Conservation (phyloP, 2,888 invertebrate genomes). For the Onchidella celtica region DNA sequence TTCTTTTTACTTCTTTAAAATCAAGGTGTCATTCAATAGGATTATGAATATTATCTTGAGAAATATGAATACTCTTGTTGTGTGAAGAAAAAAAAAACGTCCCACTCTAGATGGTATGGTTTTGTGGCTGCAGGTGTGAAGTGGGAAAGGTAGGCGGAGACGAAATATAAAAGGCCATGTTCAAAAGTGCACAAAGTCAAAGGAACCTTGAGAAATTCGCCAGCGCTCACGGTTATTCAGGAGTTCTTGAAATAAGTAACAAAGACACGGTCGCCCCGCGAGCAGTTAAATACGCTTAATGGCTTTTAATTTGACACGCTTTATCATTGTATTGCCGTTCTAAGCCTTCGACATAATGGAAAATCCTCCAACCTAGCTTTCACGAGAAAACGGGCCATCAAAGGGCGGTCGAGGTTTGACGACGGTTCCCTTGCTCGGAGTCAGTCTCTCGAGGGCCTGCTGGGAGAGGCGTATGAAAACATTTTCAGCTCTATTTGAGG, state of each 20-base stretch:
- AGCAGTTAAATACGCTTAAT: conserved; percentile 52
- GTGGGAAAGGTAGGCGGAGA: neutral
- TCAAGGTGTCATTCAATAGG: conserved; percentile 23
- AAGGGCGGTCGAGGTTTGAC: conserved; percentile 7
- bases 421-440: conserved; percentile 34
- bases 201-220: conserved; percentile 34
- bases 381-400: conserved; percentile 23
- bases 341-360: conserved; percentile 1
- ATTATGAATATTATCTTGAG: conserved; percentile 42
- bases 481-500: conserved; percentile 56
- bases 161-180: conserved; percentile 8
- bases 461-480: conserved; percentile 49
- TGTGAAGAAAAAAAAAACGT: neutral
- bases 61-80: conserved; percentile 17
- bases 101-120: neutral
- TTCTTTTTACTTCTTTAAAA: neutral
- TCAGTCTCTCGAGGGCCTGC: conserved; percentile 34
- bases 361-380: conserved; percentile 6
- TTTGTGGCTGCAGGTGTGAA: conserved; percentile 43
- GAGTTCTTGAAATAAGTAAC: conserved; percentile 38
- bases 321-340: conserved; percentile 14
- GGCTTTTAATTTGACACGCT: conserved; percentile 57
- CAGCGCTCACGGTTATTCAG: conserved; percentile 25
- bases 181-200: conserved; percentile 35
- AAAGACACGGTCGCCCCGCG: conserved; percentile 29